Base-by-base conservation (phyloP, 2,888 invertebrate genomes). In the Criorhina ranunculi region DNA sequence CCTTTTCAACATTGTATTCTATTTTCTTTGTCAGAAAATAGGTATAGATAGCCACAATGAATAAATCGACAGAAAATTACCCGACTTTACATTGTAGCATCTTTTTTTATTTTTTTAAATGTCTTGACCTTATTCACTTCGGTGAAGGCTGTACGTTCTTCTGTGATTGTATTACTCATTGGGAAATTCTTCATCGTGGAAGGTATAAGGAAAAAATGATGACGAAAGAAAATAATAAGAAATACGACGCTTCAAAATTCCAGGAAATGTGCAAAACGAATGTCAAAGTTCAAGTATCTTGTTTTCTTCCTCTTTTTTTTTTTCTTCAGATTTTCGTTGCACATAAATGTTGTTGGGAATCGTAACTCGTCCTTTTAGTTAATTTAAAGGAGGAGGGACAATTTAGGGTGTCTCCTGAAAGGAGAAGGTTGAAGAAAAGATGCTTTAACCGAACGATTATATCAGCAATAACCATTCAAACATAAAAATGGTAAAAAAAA, bases 391-490 rank as follows among this genome's bases (percentile, higher is more conserved):
- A 8, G 24, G 29, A 51, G 51, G 31, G 19, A 62, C 17, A n/a
- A 19, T 64, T 37, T 35, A 37, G 0, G 12, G 19, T 35, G 35
- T 35, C 49, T 12, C 24, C 46, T 19, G 12, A 35, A 37, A 55
- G 5, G 53, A 33, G 31, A 40, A 17, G 53, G 6, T 0, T 15
- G 24, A 24, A 15, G 19, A 57, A 59, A 42, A 7, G 59, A 60
- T 60, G 60, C 17, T 12, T 17, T n/a, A 3, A 24, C 17, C 51
- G 6, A 62, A 33, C 57, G 62, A 73, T 73, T 62, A 53, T 62
- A 53, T 62, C 33, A 62, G 73, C 73, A 62, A 64, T 73, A 73
- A 64, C 42, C 53, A 55, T 73, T 53, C 15, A n/a, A 73, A 55
- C 46, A 46, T 55, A 69, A 66, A 69, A 19, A 55, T 35, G 44